Evolutionary conservation across 2,888 invertebrate genomes (phyloP), one percentile per base, ranked within the genome.

Genomic region (Tenthredo distinguenda): DNA sequence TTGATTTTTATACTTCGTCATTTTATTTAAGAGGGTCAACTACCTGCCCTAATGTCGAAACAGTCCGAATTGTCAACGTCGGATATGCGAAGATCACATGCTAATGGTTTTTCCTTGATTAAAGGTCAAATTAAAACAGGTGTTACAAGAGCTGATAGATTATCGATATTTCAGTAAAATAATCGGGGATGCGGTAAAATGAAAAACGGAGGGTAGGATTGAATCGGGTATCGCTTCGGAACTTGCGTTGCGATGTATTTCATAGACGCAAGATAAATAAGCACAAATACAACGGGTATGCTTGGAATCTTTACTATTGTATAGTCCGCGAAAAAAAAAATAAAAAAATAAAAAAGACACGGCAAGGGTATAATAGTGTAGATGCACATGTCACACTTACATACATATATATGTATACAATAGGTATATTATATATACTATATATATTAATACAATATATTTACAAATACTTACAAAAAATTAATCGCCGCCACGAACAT

Each of bases 401-500:
- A 12, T 15, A 47, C 3, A 47, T 72, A 18, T 6, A 10, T 18
- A n/a, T 7, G n/a, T n/a, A 71, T 71, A 71, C 71, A 62, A 26
- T 26, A 62, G 62, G 10, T 62, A 37, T 71, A 71, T 18, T 34
- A 34, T 62, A 34, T 12, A 76, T 40, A 31, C 26, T 81, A 40
- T 47, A 83, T 83, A 83, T 83, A 83, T 83, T 47, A 47, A 83
- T 83, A 83, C 50, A 83, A 47, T 83, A 50, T 83, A 83, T 83
- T 83, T 83, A 83, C 83, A 83, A 83, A 50, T 71, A 83, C 83
- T 83, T 83, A 83, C 83, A 83, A 83, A 68, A 68, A 83, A 47
- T 83, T 65, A 68, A 83, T 62, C 50, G 58, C 62, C 81, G 43
- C 81, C 40, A 62, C 40, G 40, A 81, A 81, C 81, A 81, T 81